Base-by-base conservation (phyloP, 2,113 vertebrate species). In the Dromaius novaehollandiae region DNA sequence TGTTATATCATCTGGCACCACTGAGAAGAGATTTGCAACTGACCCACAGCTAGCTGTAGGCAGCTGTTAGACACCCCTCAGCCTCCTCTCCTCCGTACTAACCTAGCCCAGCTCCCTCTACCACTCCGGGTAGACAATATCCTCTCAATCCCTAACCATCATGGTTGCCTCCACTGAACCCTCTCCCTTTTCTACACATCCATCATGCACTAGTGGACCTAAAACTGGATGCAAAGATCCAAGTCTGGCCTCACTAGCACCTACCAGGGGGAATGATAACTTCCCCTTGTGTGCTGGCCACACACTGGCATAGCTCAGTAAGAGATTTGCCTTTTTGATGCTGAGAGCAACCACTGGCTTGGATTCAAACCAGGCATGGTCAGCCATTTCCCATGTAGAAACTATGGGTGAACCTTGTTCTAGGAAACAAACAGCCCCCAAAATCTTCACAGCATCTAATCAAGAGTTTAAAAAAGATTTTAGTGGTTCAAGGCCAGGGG, bases 401-500 rank as follows among this genome's bases (percentile, higher is more conserved):
- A 25, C 24, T 32, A 21, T 6, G 85, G 50, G 44, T 56, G 82
- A 56, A 9, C 8, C 14, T 32, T 22, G 13, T 17, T 44, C 68
- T 6, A 40, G 46, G 51, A 44, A 68, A 82, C 3, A 61, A 80
- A 66, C 2, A 3, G 3, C 7, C 9, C 26, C n/a, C 2, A 1
- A 7, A 20, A 63, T 50, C 15, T 11, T 19, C 36, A 13, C 5
- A 19, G 5, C 0, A 20, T 42, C 77, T 42, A 38, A 48, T 32
- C 18, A 36, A 32, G 19, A 26, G 15, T 20, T 74, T 58, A 16
- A 34, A 6, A 71, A 50, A 14, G 2, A 13, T 12, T 28, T 36
- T 3, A 13, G 61, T 40, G 44, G 13, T 66, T 61, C 55, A 18
- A 10, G 42, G 51, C 12, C 5, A 21, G 88, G 70, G 70, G 4